Evolutionary conservation across 2,113 vertebrate species (phyloP), one percentile per base, ranked within the genome.

Genomic region (Limnothrissa miodon): DNA sequence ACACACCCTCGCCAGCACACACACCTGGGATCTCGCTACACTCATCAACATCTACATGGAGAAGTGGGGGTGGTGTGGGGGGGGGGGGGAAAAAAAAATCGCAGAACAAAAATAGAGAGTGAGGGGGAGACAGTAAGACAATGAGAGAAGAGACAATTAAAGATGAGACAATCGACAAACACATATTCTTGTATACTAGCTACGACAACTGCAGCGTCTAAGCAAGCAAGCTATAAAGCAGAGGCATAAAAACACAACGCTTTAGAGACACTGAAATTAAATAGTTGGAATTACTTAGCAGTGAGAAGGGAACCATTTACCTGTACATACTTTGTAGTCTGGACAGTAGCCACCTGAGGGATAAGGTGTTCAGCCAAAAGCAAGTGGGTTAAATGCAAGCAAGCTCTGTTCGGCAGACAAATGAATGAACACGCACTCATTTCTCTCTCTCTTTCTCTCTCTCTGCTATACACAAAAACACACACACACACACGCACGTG

Each of bases 21-120:
- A 86, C 86, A 0, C 56, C 85, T 17, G 91, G 88, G 80, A 82
- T 88, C 59, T 93, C 90, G 7, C 46, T 46, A 83, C 95, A 96
- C 87, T 96, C 95, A 45, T 96, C 93, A 82, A 95, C 92, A 90
- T 96, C 95, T 96, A 89, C 56, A 86, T 29, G 6, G 21, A 1
- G 51, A 21, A 56, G 51, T 4, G 45, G 29, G 78, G 81, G n/a
- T 51, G n/a, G n/a, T n/a, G n/a, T n/a, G n/a, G n/a, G n/a, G n/a
- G n/a, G n/a, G n/a, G n/a, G n/a, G n/a, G n/a, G n/a, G n/a, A n/a
- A n/a, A n/a, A n/a, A 56, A 23, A 56, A 56, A 21, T 23, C 21
- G 51, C 42, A 42, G 6, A 78, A 85, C 0, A 45, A 51, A 53
- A 59, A 85, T 53, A 85, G 46, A 25, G 0, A 70, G 21, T 82